Evolutionary conservation across 1,140 invertebrate genomes (phyloP), one percentile per base, ranked within the genome.

Genomic region (Apis dorsata): DNA sequence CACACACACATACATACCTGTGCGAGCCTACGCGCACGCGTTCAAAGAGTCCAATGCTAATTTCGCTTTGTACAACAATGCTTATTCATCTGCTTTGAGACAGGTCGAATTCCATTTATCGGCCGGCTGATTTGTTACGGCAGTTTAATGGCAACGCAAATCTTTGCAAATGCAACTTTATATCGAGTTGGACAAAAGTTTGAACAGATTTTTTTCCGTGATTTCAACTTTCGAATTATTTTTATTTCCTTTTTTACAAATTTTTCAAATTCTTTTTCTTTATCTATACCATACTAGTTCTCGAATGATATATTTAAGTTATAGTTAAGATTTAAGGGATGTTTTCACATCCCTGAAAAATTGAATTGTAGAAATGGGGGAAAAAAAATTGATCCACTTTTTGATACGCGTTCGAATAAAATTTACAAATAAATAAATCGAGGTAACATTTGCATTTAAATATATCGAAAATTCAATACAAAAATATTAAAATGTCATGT

Each of bases 51-150:
- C 65, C 55, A 57, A 82, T 69, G 80, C 73, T 82, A 77, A 76
- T 82, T 76, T 69, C 49, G 34, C 55, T 77, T 57, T 69, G 55
- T 69, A 24, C 73, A 77, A 76, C 80, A 82, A 82, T 82, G 73
- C 75, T 83, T 79, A 70, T 79, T 79, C 81, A 79, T 83, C 81
- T 51, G 51, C 12, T 51, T n/a, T 17, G 51, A 28, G 59, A 74
- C 79, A 76, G 73, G 51, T 76, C 63, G 63, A 68, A 73, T 63
- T 76, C 63, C 55, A 76, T 72, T 66, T 69, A 28, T 57, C 34
- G 60, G 15, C 24, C n/a, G 19, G 11, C 4, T 34, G 60, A 60
- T 71, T 72, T 62, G 68, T 88, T 83, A 44, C 76, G 65, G 34
- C 24, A 78, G 51, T 69, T 78, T 59, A n/a, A 49, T 24, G 21